Evolutionary conservation across 2,888 invertebrate species (phyloP).

Genomic region (Formica aserva): DNA sequence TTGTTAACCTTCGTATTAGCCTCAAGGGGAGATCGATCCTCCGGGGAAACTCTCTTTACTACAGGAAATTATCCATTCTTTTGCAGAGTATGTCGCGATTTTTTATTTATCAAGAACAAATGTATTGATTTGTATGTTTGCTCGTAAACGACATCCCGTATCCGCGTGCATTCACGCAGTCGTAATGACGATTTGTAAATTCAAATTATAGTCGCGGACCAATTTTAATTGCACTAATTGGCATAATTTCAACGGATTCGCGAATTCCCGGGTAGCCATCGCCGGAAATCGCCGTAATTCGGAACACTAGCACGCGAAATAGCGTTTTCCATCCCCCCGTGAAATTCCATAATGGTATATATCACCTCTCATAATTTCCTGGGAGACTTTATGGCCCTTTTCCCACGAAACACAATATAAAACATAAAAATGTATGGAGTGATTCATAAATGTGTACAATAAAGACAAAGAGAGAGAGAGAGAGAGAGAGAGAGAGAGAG

Average conservation of each 20-base stretch:
- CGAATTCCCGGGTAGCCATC: conserved; percentile 3
- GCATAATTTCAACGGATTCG: conserved; percentile 50
- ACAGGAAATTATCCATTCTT: not conserved
- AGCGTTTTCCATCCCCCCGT: conserved; percentile 19
- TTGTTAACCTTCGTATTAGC: conserved; percentile 31
- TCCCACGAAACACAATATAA: conserved; percentile 34
- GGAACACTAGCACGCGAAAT: conserved; percentile 15
- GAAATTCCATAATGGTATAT: conserved; percentile 46
- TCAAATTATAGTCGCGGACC: conserved; percentile 50
- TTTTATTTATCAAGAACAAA: not conserved
- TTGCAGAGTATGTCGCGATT: not conserved
- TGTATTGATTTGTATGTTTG: conserved; percentile 9
- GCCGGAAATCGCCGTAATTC: conserved; percentile 41
- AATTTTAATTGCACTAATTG: conserved; percentile 63
- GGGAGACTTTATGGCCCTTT: conserved; percentile 38
- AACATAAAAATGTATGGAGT: conserved; percentile 28
- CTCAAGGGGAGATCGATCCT: conserved; percentile 2
- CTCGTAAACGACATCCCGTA: conserved; percentile 4
- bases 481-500: not conserved
- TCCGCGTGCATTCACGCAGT: not conserved
- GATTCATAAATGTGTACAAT: conserved; percentile 24
- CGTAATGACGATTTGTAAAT: conserved; percentile 24
- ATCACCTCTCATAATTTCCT: conserved; percentile 42
- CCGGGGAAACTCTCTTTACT: not conserved
- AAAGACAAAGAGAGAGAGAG: not conserved